Percentiles rank a stretch among this genome's conserved stretches.
These are phyloP conservation scores for Rhinichthys osculus DNA, from an alignment of 2,797 vertebrate species.

Conservation along the genomic window DNA sequence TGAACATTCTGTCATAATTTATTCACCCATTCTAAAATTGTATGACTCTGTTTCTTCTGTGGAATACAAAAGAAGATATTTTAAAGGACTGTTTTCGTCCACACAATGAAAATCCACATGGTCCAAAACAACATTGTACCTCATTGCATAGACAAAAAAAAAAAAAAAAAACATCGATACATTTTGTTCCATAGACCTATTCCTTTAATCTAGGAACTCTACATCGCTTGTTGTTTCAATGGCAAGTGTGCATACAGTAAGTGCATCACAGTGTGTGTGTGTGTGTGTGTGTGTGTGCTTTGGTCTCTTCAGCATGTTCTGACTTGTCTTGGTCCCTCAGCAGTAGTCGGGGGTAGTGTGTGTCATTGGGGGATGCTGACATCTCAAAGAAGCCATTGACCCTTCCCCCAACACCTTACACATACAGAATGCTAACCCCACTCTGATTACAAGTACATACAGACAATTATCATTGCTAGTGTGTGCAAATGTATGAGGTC, in stretches of 20 bases:
- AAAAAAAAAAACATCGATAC: not conserved
- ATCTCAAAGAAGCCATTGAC: conserved; percentile 19
- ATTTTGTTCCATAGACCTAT: not conserved
- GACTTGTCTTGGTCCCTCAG: conserved; percentile 39
- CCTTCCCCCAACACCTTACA: not conserved
- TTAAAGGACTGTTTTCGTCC: not conserved
- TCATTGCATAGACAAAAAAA: not conserved
- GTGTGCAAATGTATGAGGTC: conserved; percentile 14
- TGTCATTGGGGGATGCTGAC: conserved; percentile 36
- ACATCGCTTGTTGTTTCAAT: not conserved
- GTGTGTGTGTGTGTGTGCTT: conserved; percentile 23
- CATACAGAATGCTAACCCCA: not conserved
- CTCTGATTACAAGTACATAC: not conserved
- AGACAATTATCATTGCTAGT: not conserved
- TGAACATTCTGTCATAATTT: not conserved
- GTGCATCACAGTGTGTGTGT: not conserved
- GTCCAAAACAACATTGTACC: not conserved
- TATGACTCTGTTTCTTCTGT: not conserved
- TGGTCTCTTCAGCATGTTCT: conserved; percentile 43
- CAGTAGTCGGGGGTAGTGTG: conserved; percentile 29
- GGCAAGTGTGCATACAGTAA: not conserved
- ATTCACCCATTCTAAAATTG: not conserved
- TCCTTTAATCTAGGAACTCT: not conserved
- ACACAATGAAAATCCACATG: too few relatives aligned
- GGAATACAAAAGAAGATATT: not conserved